Base-by-base conservation (phyloP, 2,113 vertebrate species). In the Tauraco erythrolophus region DNA sequence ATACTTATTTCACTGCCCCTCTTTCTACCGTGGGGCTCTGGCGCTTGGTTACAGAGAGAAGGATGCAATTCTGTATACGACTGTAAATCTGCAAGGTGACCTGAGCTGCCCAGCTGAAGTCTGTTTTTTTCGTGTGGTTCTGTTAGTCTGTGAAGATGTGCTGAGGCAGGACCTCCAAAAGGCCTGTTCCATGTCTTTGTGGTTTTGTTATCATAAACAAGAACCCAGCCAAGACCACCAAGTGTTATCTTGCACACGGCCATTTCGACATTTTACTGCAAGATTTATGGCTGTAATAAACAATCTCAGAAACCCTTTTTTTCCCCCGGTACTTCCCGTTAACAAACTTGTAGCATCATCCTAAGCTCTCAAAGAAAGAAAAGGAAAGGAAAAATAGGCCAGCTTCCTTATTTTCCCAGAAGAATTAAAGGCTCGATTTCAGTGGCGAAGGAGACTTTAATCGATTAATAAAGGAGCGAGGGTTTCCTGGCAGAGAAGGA, bases 191-290 rank as follows among this genome's bases (percentile, higher is more conserved):
- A 98, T 97, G 98, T 98, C 98, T 98, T 98, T 97, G 97, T 95
- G 96, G 98, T 98, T 98, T 98, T 96, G 92, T 94, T 98, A 98
- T 98, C 98, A 98, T 98, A 98, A 98, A 98, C 98, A 98, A 97
- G 98, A 98, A 98, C 86, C 97, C 97, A 97, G 98, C 98, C 98
- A 98, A 98, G 98, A 98, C 98, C 98, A 98, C 98, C 98, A 98
- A 98, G 98, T 98, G 98, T 98, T 98, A 99, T 98, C 98, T 98
- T 97, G 94, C 98, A 97, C 97, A 98, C 97, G 82, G 98, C 98
- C 98, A 97, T 98, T 98, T 98, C 98, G 98, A 98, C 98, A 97
- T 98, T 98, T 98, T 98, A 97, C 98, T 97, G 97, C 98, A 98
- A 98, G 98, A 98, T 98, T 98, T 98, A 98, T 98, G 98, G 93